These are phyloP conservation scores for Sthenelais limicola DNA, from an alignment of 2,888 invertebrate species.

Conservation along the genomic window DNA sequence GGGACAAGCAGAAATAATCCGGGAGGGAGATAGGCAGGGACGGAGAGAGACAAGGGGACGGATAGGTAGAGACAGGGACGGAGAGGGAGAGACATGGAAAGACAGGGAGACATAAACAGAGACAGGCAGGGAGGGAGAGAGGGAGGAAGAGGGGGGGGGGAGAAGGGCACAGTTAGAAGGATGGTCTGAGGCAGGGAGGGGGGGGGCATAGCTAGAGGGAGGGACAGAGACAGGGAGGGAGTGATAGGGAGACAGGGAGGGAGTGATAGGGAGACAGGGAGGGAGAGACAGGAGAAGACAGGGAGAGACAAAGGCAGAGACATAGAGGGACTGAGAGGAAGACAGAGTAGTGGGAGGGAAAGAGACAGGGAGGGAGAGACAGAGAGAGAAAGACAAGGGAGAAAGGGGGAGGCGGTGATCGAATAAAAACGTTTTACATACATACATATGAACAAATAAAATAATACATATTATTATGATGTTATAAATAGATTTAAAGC, in stretches of 20 bases:
- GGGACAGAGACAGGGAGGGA: neutral
- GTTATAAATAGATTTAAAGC: too few species aligned
- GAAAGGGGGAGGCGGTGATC: neutral
- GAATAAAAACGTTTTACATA: too few species aligned
- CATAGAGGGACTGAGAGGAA: neutral
- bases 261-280: neutral
- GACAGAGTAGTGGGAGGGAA: neutral
- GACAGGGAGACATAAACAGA: neutral
- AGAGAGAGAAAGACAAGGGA: neutral
- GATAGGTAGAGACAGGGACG: neutral
- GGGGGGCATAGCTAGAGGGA: neutral
- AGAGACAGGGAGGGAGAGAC: neutral
- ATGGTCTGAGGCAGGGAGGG: neutral
- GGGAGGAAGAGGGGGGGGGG: neutral
- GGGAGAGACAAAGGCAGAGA: neutral
- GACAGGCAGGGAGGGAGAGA: neutral
- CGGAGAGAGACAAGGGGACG: neutral
- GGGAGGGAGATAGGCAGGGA: neutral
- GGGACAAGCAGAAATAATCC: neutral
- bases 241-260: neutral
- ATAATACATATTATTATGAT: too few species aligned
- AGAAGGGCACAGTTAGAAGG: neutral
- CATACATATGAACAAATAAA: too few species aligned
- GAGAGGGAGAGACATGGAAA: neutral
- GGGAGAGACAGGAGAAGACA: neutral